These are phyloP conservation scores for Mus musculus DNA, from an alignment of 2,113 vertebrate genomes.

Conservation along the genomic window DNA sequence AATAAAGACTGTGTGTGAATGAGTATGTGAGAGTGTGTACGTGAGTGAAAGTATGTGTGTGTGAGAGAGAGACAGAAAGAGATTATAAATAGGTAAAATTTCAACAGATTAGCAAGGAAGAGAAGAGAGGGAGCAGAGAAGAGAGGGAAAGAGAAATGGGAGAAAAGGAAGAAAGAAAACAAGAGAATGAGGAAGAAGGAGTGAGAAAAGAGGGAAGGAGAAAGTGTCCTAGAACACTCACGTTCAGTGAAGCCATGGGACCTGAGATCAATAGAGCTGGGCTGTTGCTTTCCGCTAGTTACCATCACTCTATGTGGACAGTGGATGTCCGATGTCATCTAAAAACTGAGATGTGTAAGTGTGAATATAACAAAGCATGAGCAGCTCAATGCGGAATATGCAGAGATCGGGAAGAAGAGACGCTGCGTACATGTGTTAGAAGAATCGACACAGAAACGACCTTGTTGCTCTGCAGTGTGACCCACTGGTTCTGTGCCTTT, in stretches of 20 bases:
- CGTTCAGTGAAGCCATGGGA: not conserved
- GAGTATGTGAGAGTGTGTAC: too few relatives aligned
- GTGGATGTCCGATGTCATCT: not conserved
- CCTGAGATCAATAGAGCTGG: not conserved
- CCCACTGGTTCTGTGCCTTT: not conserved
- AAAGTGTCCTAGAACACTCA: not conserved
- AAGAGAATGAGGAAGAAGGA: too few relatives aligned
- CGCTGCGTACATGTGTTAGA: too few relatives aligned
- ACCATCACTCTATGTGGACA: not conserved
- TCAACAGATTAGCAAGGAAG: not conserved
- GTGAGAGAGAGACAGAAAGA: not conserved
- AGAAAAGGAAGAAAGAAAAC: not conserved
- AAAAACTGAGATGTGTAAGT: not conserved
- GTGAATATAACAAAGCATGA: too few relatives aligned
- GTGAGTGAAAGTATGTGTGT: too few relatives aligned
- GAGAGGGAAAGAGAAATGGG: not conserved
- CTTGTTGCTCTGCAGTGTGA: fast-evolving
- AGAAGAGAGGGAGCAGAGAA: not conserved
- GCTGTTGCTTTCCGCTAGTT: not conserved
- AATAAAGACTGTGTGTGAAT: too few relatives aligned
- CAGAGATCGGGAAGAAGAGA: too few relatives aligned
- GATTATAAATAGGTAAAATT: not conserved
- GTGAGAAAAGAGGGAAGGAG: fast-evolving
- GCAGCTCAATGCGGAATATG: not conserved
- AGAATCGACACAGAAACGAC: not conserved